phyloP scores from a whole-genome alignment of 2,113 vertebrate genomes.

The Tinamus guttatus region DNA sequence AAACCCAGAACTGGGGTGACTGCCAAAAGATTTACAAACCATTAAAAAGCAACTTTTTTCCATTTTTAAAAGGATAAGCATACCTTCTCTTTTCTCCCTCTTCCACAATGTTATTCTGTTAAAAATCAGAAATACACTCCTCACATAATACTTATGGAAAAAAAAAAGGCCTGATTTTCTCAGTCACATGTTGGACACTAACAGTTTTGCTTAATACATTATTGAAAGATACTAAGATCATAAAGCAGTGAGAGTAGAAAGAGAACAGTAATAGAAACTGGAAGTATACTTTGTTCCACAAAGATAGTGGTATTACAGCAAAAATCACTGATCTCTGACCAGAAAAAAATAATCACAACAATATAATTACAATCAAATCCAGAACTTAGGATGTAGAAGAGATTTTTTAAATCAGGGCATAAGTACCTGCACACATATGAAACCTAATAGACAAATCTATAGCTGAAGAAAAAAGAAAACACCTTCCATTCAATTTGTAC shows the following conservation, averaged over 20 bases:
- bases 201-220: neutral
- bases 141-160: neutral
- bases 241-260: neutral
- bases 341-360: neutral
- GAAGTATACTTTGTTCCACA: neutral
- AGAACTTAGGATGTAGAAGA: neutral
- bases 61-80: neutral
- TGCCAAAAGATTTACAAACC: neutral
- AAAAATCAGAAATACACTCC: neutral
- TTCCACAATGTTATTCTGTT: neutral
- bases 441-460: neutral
- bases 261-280: neutral
- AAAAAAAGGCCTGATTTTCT: neutral
- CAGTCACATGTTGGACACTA: neutral
- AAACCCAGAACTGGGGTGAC: neutral
- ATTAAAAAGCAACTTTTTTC: neutral
- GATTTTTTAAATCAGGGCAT: neutral
- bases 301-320: neutral
- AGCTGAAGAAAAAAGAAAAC: neutral
- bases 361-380: neutral
- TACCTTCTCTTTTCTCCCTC: too few species aligned
- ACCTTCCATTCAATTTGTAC: neutral
- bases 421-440: neutral
- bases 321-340: neutral
- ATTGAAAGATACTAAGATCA: neutral